A percentile compares a stretch with the other conserved stretches of the same genome.
Evolutionary conservation across 2,113 vertebrate species (phyloP).

Genomic region (Cyanistes caeruleus): DNA sequence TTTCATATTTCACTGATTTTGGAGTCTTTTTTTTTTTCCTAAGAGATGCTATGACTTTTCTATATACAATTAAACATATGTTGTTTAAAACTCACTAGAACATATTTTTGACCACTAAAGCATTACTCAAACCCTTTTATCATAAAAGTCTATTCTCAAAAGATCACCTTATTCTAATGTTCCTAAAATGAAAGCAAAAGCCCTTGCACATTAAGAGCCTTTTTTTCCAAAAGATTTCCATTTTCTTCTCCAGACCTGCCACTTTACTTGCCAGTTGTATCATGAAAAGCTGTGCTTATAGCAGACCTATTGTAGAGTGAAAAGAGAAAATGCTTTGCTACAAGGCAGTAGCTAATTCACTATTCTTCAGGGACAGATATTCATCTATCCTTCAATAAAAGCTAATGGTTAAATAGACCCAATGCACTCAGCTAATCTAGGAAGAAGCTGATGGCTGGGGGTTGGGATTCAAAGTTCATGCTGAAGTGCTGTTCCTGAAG

Average conservation of each 20-base stretch:
- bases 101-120: neutral
- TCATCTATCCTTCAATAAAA: conserved; percentile 77
- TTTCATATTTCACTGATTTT: neutral
- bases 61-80: neutral
- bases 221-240: conserved; percentile 61
- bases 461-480: conserved; percentile 63
- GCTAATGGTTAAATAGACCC: conserved; percentile 73
- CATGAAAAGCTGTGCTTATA: conserved; percentile 69
- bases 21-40: neutral
- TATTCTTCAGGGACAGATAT: conserved; percentile 74
- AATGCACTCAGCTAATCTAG: conserved; percentile 77
- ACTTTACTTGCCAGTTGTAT: conserved; percentile 51
- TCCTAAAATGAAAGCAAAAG: conserved; percentile 48
- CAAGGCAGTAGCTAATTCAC: conserved; percentile 74
- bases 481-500: conserved; percentile 45
- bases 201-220: neutral
- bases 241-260: conserved; percentile 59
- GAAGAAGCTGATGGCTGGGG: conserved; percentile 66
- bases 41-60: neutral
- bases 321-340: conserved; percentile 72
- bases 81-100: conserved; percentile 28
- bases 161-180: conserved; percentile 37
- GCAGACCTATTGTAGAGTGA: conserved; percentile 65
- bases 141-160: conserved; percentile 26
- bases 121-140: conserved; percentile 24